phyloP scores from a whole-genome alignment of 2,797 vertebrate genomes.

The Chanos chanos region DNA sequence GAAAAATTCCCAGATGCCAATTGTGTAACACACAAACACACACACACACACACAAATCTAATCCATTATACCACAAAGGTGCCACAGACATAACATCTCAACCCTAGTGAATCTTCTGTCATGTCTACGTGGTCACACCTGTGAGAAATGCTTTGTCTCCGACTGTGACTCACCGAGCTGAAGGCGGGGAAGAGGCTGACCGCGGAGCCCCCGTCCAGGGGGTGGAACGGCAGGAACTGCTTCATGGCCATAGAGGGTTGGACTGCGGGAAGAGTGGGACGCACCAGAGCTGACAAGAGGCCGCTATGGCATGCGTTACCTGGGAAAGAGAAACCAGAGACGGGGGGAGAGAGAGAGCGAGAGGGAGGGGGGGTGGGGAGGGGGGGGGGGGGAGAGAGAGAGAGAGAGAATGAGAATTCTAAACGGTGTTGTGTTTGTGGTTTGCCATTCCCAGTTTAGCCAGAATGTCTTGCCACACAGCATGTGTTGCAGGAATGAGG shows the following conservation, averaged over 20 bases:
- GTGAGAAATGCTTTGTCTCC: conserved; percentile 16
- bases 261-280: conserved; percentile 80
- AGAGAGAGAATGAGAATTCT: background rate
- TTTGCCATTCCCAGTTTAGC: too few species aligned
- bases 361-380: background rate
- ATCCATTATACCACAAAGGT: background rate
- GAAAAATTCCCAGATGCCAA: too few species aligned
- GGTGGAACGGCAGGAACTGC: conserved; percentile 90
- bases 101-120: too few species aligned
- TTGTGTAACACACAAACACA: background rate
- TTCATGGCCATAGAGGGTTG: conserved; percentile 88
- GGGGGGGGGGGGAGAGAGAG: background rate
- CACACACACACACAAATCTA: background rate
- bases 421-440: too few species aligned
- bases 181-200: conserved; percentile 92
- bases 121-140: background rate
- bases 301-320: conserved; percentile 94
- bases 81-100: too few species aligned
- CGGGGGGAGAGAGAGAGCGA: background rate
- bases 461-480: too few species aligned
- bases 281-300: conserved; percentile 87
- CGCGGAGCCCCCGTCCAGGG: conserved; percentile 80
- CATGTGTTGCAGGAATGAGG: too few species aligned
- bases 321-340: conserved; percentile 43
- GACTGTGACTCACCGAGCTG: conserved; percentile 80